Base-by-base conservation (phyloP, 2,113 vertebrate genomes). In the Nothocercus nigrocapillus region DNA sequence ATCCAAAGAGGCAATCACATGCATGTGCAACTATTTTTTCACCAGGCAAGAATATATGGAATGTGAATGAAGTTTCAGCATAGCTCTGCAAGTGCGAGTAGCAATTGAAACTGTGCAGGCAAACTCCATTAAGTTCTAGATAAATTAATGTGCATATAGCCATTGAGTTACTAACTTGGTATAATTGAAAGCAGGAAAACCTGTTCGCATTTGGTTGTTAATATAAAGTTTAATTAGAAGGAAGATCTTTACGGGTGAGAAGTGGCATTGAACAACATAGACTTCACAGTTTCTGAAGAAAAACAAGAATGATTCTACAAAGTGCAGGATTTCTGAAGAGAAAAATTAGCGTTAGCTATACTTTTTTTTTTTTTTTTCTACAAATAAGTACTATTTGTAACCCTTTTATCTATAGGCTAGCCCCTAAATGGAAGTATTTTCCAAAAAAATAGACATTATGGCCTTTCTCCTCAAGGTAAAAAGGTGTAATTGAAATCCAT, bases 211-310 rank as follows among this genome's bases (percentile, higher is more conserved):
- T 88, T 81, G 74, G 63, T 87, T 93, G 54, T 83, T 92, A 83
- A 76, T 93, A 95, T 88, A 67, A 96, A 96, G 90, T 79, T 90
- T 97, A 96, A 97, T 97, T 97, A 96, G 69, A 95, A 91, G 84
- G 85, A 96, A 67, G 85, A 90, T 84, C 87, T 93, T 92, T 70
- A 82, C 73, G 88, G 58, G 75, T 79, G 82, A 94, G 94, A 89
- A 86, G 44, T 87, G 82, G 77, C 78, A 76, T 63, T 68, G 91
- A 83, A 62, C 92, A 96, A 90, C 70, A 69, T 24, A 88, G 67
- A 38, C 14, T 95, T 74, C 51, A 77, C 30, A 47, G 25, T 61
- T 30, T 27, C 68, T 81, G 13, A 69, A 49, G 44, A 69, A 22
- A 22, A 69, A 34, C 7, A 2, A 94, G 67, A 88, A 64, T 63